A percentile compares a stretch with the other conserved stretches of the same genome.
These are phyloP conservation scores for Pithys albifrons DNA, from an alignment of 2,113 vertebrate genomes.

Conservation along the genomic window DNA sequence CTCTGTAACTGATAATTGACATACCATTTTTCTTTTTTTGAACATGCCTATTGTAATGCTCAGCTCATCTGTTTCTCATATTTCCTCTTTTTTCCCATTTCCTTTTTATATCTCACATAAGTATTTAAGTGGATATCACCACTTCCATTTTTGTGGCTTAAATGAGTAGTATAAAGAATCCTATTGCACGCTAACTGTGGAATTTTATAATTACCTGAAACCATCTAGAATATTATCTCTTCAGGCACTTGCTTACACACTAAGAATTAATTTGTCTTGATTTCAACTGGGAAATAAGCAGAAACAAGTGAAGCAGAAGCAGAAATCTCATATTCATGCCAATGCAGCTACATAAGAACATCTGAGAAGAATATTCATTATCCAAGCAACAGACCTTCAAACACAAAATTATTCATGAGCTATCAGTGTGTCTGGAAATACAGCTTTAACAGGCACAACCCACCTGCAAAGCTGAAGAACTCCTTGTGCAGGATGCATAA, in stretches of 20 bases:
- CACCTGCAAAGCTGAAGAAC: slow-evolving; percentile 15
- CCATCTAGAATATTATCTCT: background rate
- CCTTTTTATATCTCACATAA: background rate
- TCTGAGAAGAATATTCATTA: slow-evolving; percentile 19
- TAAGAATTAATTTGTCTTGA: background rate
- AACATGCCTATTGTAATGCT: background rate
- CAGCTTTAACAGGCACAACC: background rate
- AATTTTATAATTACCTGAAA: slow-evolving; percentile 15
- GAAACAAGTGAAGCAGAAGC: slow-evolving; percentile 10
- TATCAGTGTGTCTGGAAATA: background rate
- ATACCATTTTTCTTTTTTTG: background rate
- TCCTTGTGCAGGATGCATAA: background rate
- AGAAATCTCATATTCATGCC: background rate
- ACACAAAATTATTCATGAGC: background rate
- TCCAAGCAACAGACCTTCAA: background rate
- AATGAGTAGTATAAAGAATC: background rate
- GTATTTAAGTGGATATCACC: background rate
- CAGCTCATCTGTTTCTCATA: background rate
- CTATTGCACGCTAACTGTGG: background rate
- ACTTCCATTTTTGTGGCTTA: background rate
- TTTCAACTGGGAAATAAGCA: slow-evolving; percentile 30
- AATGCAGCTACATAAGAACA: background rate
- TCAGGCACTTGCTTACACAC: background rate
- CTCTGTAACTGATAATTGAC: background rate
- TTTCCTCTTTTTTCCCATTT: background rate